phyloP scores from a whole-genome alignment of 2,888 invertebrate species.

The Athripsodes cinereus region DNA sequence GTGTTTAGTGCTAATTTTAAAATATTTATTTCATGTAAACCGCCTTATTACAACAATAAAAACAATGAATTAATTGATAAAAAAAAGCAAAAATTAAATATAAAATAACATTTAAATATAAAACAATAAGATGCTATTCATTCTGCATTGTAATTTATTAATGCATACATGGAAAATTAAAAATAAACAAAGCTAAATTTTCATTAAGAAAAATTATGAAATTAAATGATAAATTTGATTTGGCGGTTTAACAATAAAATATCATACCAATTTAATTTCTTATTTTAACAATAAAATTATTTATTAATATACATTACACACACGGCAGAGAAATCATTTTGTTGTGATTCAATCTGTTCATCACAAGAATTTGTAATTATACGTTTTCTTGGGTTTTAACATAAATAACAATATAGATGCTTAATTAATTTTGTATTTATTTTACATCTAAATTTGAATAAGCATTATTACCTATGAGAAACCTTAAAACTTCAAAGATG shows the following conservation, averaged over 20 bases:
- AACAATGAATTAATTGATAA: background rate
- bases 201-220: background rate
- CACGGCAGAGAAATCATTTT: conserved; percentile 17
- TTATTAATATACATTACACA: conserved; percentile 26
- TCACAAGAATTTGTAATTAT: too few relatives aligned
- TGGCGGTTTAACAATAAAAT: conserved; percentile 15
- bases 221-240: too few relatives aligned
- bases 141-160: too few relatives aligned
- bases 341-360: too few relatives aligned
- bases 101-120: background rate
- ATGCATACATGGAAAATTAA: background rate
- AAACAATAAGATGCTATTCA: background rate
- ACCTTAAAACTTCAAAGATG: too few relatives aligned
- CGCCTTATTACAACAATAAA: conserved; percentile 20
- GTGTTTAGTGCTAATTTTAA: conserved; percentile 26
- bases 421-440: too few relatives aligned
- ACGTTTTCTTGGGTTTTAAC: too few relatives aligned
- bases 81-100: background rate
- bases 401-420: too few relatives aligned
- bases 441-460: too few relatives aligned
- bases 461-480: too few relatives aligned
- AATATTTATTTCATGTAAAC: conserved; percentile 6
- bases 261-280: conserved; percentile 22
- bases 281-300: conserved; percentile 27
- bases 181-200: background rate